phyloP scores from a whole-genome alignment of 2,888 invertebrate species.

The Chesias legatella region DNA sequence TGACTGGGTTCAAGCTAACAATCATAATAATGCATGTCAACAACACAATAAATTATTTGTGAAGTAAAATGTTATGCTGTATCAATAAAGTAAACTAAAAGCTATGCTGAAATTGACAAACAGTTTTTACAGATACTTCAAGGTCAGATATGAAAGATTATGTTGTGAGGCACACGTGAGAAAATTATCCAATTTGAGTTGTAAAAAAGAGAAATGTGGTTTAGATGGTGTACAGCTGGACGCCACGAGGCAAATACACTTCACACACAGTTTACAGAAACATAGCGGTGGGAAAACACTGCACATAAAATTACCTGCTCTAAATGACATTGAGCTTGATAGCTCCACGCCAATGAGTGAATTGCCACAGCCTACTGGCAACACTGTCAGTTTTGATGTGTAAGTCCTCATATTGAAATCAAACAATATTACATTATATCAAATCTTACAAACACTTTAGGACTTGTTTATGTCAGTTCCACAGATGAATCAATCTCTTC shows the following conservation, averaged over 20 bases:
- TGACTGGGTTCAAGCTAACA: conserved; percentile 28
- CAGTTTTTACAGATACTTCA: conserved; percentile 72
- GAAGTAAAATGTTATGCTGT: conserved; percentile 45
- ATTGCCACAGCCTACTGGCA: conserved; percentile 44
- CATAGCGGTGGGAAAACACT: conserved; percentile 45
- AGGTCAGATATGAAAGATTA: conserved; percentile 53
- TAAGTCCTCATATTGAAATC: conserved; percentile 37
- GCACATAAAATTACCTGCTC: conserved; percentile 41
- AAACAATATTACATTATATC: too few species aligned
- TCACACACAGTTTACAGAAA: conserved; percentile 37
- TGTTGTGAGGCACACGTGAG: conserved; percentile 45
- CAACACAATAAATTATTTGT: conserved; percentile 36
- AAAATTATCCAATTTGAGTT: conserved; percentile 47
- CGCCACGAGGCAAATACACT: conserved; percentile 29
- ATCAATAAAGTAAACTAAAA: conserved; percentile 49
- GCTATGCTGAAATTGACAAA: conserved; percentile 74
- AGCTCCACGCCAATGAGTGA: conserved; percentile 57
- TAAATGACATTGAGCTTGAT: conserved; percentile 41
- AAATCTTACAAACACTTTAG: not conserved
- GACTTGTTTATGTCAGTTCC: conserved; percentile 31
- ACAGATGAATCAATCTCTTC: conserved; percentile 28
- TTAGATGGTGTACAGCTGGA: conserved; percentile 26
- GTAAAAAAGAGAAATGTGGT: conserved; percentile 49
- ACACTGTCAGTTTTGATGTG: conserved; percentile 55
- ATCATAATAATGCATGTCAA: conserved; percentile 43